Conservation (phyloP, 2,113 vertebrate genomes). For the Raja brachyura region DNA sequence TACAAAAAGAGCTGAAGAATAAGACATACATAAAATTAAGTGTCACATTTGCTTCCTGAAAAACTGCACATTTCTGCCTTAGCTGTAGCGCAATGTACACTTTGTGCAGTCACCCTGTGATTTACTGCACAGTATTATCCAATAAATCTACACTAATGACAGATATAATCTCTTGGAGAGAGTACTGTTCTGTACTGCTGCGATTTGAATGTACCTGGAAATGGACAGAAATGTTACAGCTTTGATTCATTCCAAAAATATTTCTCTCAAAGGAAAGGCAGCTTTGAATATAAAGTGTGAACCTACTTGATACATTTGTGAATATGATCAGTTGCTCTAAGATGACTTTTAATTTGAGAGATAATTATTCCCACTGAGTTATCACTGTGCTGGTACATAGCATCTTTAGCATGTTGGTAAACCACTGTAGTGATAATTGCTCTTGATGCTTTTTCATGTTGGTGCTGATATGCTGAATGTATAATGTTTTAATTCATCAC, state of each 20-base stretch:
- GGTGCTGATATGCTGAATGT: background rate
- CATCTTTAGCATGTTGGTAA: background rate
- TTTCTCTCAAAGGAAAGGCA: background rate
- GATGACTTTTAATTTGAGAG: background rate
- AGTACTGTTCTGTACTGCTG: background rate
- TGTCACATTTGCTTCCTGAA: background rate
- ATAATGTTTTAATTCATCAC: background rate
- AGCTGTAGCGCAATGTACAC: background rate
- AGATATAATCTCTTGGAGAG: background rate
- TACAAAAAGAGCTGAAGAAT: background rate
- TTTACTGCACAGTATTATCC: background rate
- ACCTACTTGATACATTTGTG: background rate
- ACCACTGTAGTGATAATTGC: background rate
- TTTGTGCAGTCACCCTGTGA: background rate
- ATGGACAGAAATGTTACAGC: background rate
- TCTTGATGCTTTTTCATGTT: background rate
- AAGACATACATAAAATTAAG: background rate
- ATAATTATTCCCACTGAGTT: background rate
- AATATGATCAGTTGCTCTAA: background rate
- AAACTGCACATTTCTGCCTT: conserved; percentile 4
- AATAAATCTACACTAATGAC: conserved; percentile 8
- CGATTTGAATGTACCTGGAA: background rate
- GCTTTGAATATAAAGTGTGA: background rate
- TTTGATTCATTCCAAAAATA: background rate
- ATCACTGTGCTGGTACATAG: background rate